Percentiles rank a stretch among this genome's conserved stretches.
Evolutionary conservation across 1,140 invertebrate species (phyloP).

Genomic region (Scaptomyza montana): DNA sequence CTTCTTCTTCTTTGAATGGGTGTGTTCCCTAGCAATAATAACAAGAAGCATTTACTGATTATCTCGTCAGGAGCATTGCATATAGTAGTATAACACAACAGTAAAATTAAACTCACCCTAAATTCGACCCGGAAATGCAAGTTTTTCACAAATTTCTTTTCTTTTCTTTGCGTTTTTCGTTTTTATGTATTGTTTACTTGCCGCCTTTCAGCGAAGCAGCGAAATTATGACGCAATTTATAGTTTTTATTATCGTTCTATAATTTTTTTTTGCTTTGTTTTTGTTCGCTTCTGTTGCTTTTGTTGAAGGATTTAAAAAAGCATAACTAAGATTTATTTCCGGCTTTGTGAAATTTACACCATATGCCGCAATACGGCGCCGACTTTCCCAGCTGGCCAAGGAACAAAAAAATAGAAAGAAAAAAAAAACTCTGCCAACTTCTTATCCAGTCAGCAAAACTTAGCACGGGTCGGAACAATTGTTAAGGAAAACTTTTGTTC

Average conservation of each 20-base stretch:
- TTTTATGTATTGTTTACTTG: constrained; percentile 44
- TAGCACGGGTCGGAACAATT: background rate
- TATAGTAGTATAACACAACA: background rate
- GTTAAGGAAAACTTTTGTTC: constrained; percentile 15
- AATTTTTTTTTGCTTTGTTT: background rate
- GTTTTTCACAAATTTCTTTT: constrained; percentile 54
- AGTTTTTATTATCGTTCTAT: constrained; percentile 59
- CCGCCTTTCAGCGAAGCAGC: constrained; percentile 23
- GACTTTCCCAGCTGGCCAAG: constrained; percentile 41
- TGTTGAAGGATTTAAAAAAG: constrained; percentile 54
- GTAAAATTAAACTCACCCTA: constrained; percentile 16
- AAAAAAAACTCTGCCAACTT: constrained; percentile 16
- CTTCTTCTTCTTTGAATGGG: constrained; percentile 20
- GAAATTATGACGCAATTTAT: constrained; percentile 81
- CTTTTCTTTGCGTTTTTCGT: constrained; percentile 28
- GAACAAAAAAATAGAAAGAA: too few species aligned
- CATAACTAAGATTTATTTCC: constrained; percentile 81
- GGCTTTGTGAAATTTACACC: constrained; percentile 73
- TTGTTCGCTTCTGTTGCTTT: constrained; percentile 14
- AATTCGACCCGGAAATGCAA: constrained; percentile 33
- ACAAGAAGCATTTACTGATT: constrained; percentile 56
- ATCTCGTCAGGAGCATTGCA: constrained; percentile 41
- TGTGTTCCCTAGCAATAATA: constrained; percentile 62
- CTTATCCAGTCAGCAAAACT: constrained; percentile 25
- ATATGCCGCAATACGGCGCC: constrained; percentile 48